Evolutionary conservation across 53 echinoderm and acorn worm genomes (phyloP), one percentile per base, ranked within the genome.

Genomic region (Zoroaster sp.): DNA sequence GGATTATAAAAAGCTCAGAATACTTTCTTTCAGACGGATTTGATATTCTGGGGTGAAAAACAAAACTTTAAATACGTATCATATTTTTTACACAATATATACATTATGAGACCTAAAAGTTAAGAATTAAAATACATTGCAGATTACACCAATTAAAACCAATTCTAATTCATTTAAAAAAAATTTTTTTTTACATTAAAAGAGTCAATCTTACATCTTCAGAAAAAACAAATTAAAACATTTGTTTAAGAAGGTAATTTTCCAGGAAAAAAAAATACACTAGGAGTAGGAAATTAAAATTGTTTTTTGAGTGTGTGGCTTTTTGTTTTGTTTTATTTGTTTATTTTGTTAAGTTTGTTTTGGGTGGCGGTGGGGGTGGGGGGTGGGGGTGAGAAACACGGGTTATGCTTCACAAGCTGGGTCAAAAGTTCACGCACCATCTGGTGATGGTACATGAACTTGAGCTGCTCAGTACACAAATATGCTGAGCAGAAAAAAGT

Each of bases 41-140:
- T 59, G 9, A 2, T 59, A n/a, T n/a, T n/a, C 28, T 59, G 7
- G 28, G 63, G 63, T 25, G 21, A 28, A 28, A 59, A 59, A 59
- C 63, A 28, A 59, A 21, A 25, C 12, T 55, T 66, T 81, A 81
- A 54, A 67, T 81, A 81, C 81, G 66, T 31, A 11, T 15, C 31
- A 25, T 18, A 14, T 14, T 66, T 42, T 81, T 28, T 81, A 40
- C 66, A 81, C 81, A 81, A 20, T 66, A 67, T 81, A 40, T 81
- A 66, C 44, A 81, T 43, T 14, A 42, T 81, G 8, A 40, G 12
- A 32, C 43, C 81, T 81, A 81, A 81, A 81, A 81, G 20, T 38
- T 31, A 65, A 42, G 36, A 4, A n/a, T 65, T 30, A 67, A 78
- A 66, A 67, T 44, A 67, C 81, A 44, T 40, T 66, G 65, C 42